Percentiles rank a stretch among this genome's conserved stretches.
phyloP scores from a whole-genome alignment of 1,140 invertebrate genomes.

The Drosophila grimshawi region DNA sequence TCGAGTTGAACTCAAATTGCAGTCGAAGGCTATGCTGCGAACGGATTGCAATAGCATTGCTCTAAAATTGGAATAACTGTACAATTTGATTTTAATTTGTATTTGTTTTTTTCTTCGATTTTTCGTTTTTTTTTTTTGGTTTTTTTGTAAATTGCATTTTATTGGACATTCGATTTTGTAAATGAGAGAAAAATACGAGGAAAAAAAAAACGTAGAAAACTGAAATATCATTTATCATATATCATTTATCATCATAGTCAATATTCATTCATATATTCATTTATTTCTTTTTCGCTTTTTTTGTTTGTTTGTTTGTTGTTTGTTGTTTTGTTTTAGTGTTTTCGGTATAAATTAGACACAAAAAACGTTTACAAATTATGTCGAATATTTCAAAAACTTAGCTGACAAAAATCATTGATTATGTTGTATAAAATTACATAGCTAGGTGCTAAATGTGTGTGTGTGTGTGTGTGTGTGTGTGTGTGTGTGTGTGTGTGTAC shows the following conservation, averaged over 20 bases:
- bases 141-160: not conserved
- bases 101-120: not conserved
- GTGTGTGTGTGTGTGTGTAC: constrained; percentile 23
- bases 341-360: constrained; percentile 75
- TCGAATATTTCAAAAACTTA: constrained; percentile 54
- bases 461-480: constrained; percentile 31
- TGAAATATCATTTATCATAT: constrained; percentile 3
- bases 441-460: constrained; percentile 36
- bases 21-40: constrained; percentile 26
- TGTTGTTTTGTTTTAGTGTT: constrained; percentile 45
- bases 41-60: constrained; percentile 5
- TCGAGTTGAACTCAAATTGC: constrained; percentile 37
- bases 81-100: not conserved
- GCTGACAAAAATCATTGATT: constrained; percentile 53
- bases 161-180: constrained; percentile 1
- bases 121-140: not conserved
- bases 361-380: constrained; percentile 73
- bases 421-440: constrained; percentile 52
- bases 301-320: constrained; percentile 38
- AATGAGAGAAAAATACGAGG: not conserved
- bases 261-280: constrained; percentile 39
- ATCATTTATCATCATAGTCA: constrained; percentile 1
- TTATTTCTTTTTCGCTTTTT: constrained; percentile 44
- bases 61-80: constrained; percentile 12
- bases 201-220: not conserved